Evolutionary conservation across 2,797 vertebrate species (phyloP), one percentile per base, ranked within the genome.

Genomic region (Buceros bicornis): DNA sequence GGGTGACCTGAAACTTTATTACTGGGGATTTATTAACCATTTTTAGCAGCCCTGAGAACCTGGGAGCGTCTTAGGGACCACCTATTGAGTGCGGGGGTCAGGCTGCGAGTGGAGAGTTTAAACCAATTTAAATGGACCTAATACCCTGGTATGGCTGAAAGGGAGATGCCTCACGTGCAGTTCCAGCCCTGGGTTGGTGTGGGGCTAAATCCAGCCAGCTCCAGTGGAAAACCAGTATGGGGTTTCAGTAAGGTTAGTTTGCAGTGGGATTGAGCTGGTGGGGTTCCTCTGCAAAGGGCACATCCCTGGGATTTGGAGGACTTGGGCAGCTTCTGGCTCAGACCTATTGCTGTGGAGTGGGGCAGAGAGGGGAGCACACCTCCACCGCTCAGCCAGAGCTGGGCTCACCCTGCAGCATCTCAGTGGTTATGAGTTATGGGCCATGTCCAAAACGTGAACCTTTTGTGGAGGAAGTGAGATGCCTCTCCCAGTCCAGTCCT

Each of bases 111-210:
- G 8, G 37, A 72, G 69, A 43, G 72, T 95, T 93, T 95, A 95
- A 97, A 95, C 82, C 95, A 90, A 96, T 96, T 97, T 97, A 96
- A 94, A 94, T 57, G 4, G n/a, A 93, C 53, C 94, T 94, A 91
- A 95, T 91, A 54, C 69, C 1, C 0, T 0, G 1, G 14, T 67
- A 18, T 1, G 5, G 37, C 53, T 86, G 77, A 64, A 88, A 90
- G 57, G 17, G 72, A 81, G 72, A 72, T 86, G 61, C 10, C 56
- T 35, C 82, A 85, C 5, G 14, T 65, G 87, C 35, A 77, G 66
- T 21, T 22, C 3, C 6, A 8, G 62, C 25, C 11, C 33, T 5
- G 50, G 33, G 33, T 18, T 5, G 3, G 19, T 58, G n/a, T 0
- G 0, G 28, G 84, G 53, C 9, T 73, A 40, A 89, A 80, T 57